Evolutionary conservation across 2,113 vertebrate genomes (phyloP), one percentile per base, ranked within the genome.

Genomic region (Dipodomys spectabilis): DNA sequence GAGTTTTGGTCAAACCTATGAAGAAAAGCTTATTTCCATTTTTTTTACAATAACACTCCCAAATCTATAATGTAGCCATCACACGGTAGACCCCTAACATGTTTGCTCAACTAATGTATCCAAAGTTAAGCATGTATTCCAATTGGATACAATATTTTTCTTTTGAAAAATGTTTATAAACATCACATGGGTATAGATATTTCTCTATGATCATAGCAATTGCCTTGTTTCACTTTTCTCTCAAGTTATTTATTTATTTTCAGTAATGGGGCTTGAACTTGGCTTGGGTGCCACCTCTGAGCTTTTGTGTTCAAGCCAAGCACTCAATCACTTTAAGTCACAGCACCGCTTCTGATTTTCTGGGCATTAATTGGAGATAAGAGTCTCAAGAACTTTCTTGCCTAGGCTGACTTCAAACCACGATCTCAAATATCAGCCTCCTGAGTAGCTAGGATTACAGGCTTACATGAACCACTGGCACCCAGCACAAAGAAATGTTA

Each of bases 11-110:
- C 71, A 30, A 0, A 81, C 79, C 75, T 27, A 53, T 4, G 19
- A 0, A 32, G 10, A 2, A 73, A 9, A 1, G n/a, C 15, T 22
- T 80, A 39, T 39, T 3, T 30, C 9, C 72, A 0, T 25, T 88
- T 81, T 80, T 1, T 27, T 64, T 28, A 0, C 57, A 23, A 39
- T 74, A 9, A 73, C 11, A 23, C 5, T 25, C 5, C 7, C 73
- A 60, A 53, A 2, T 6, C 12, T 57, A 30, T 18, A 81, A 13
- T 6, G 87, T 7, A 94, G 19, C 1, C 1, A 8, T 0, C 8
- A 35, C 3, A 25, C 1, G 71, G 2, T 15, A 20, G 27, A 16
- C 67, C 7, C 20, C 9, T 65, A 65, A 45, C 74, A 45, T 49
- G 39, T 49, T 27, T 23, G 3, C 25, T 32, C 8, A 49, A 75